phyloP scores from a whole-genome alignment of 2,888 invertebrate genomes.

The Hypomecis punctinalis region DNA sequence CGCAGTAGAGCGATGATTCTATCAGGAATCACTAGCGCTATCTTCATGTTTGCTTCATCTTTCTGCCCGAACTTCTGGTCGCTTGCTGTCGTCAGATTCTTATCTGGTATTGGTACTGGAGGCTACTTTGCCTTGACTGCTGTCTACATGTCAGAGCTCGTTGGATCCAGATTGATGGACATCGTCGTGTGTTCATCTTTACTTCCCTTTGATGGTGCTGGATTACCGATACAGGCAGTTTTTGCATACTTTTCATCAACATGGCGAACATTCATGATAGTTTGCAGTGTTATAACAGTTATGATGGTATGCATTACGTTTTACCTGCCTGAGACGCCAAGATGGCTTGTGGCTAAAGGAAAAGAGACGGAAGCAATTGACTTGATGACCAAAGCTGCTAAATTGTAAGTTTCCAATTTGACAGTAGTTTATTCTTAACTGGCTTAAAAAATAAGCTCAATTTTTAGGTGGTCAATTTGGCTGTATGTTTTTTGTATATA shows the following conservation, averaged over 20 bases:
- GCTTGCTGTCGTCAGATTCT: conserved; percentile 86
- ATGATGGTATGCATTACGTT: conserved; percentile 50
- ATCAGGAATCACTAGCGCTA: conserved; percentile 87
- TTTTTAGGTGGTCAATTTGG: too few relatives aligned
- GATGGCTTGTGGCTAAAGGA: conserved; percentile 64
- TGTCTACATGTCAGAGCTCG: conserved; percentile 84
- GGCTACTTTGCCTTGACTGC: conserved; percentile 87
- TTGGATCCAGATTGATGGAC: conserved; percentile 80
- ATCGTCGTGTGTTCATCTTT: conserved; percentile 47
- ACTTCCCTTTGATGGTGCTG: conserved; percentile 54
- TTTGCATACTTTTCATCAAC: conserved; percentile 58
- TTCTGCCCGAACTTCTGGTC: conserved; percentile 83
- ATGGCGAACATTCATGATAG: conserved; percentile 57
- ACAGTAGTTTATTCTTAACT: too few relatives aligned
- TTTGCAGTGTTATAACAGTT: conserved; percentile 47
- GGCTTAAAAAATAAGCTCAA: too few relatives aligned
- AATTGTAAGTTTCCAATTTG: conserved; percentile 51
- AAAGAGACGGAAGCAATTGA: conserved; percentile 52
- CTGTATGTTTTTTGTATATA: too few relatives aligned
- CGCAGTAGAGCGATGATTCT: conserved; percentile 85
- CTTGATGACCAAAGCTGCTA: conserved; percentile 60
- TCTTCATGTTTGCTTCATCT: conserved; percentile 87
- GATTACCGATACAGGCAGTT: conserved; percentile 49
- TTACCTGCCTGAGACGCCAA: conserved; percentile 65
- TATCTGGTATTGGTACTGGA: conserved; percentile 89